Evolutionary conservation across 2,113 vertebrate species (phyloP).

Genomic region (Ibidorhyncha struthersii): DNA sequence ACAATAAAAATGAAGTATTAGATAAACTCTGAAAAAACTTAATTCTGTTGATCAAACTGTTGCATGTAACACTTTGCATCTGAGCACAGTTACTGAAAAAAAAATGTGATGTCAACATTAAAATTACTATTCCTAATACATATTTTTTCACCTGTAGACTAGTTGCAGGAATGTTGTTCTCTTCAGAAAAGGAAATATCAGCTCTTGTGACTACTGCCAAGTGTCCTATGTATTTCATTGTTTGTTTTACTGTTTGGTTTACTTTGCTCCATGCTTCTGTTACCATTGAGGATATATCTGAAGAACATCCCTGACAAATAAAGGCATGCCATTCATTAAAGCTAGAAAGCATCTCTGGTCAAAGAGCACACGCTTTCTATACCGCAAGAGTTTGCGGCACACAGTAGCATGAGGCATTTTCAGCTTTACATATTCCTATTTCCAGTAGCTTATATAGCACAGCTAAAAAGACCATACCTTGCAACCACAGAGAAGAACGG

Average conservation of each 20-base stretch:
- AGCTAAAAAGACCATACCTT: background rate
- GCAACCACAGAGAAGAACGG: background rate
- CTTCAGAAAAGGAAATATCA: constrained; percentile 68
- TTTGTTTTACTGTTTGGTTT: constrained; percentile 71
- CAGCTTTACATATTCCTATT: background rate
- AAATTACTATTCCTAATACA: background rate
- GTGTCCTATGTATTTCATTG: constrained; percentile 72
- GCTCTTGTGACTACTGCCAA: constrained; percentile 78
- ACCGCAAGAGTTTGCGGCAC: background rate
- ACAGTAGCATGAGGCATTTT: background rate
- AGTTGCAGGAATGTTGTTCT: constrained; percentile 50
- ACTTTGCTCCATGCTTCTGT: constrained; percentile 84
- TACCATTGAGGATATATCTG: constrained; percentile 92
- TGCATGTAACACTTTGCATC: background rate
- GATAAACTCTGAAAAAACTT: background rate
- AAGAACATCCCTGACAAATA: constrained; percentile 86
- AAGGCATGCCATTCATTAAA: background rate
- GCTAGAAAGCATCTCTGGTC: background rate
- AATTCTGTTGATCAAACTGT: background rate
- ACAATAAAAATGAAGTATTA: background rate
- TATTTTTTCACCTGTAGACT: constrained; percentile 63
- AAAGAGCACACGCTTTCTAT: background rate
- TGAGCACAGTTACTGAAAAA: background rate
- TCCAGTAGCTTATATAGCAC: background rate
- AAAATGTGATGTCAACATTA: background rate